A percentile compares a stretch with the other conserved stretches of the same genome.
These are phyloP conservation scores for Clupea harengus DNA, from an alignment of 2,113 vertebrate species.

Conservation along the genomic window DNA sequence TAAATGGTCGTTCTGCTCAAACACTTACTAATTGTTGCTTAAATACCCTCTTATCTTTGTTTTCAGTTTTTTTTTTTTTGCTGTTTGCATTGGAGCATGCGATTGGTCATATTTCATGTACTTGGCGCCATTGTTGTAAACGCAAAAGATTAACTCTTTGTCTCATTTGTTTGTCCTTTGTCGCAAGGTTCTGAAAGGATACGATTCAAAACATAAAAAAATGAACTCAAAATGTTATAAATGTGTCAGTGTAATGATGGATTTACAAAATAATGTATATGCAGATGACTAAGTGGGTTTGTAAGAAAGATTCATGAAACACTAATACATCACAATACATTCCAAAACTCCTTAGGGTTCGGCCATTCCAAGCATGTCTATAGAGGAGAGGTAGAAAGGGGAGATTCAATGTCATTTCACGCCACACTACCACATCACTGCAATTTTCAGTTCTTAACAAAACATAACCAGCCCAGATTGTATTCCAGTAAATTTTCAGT, in stretches of 20 bases:
- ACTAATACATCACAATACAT: background rate
- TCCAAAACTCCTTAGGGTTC: background rate
- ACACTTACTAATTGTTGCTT: conserved; percentile 62
- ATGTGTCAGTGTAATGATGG: background rate
- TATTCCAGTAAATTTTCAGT: conserved; percentile 36
- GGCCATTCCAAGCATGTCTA: background rate
- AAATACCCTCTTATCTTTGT: conserved; percentile 61
- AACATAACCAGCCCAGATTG: background rate
- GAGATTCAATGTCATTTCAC: background rate
- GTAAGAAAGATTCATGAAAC: background rate
- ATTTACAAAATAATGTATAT: background rate
- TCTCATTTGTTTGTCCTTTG: conserved; percentile 2
- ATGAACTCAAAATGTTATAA: background rate
- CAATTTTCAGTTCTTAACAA: background rate
- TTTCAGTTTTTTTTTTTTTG: conserved; percentile 53
- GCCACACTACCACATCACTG: background rate
- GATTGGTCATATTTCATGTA: conserved; percentile 47
- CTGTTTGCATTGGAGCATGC: conserved; percentile 66
- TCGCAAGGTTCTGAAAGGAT: background rate
- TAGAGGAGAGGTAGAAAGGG: background rate
- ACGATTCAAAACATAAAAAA: background rate
- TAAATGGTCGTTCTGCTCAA: conserved; percentile 59
- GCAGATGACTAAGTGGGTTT: background rate
- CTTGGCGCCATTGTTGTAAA: conserved; percentile 32
- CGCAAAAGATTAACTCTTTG: conserved; percentile 39